Base-by-base conservation (phyloP, 2,888 invertebrate genomes). In the Seira musarum region DNA sequence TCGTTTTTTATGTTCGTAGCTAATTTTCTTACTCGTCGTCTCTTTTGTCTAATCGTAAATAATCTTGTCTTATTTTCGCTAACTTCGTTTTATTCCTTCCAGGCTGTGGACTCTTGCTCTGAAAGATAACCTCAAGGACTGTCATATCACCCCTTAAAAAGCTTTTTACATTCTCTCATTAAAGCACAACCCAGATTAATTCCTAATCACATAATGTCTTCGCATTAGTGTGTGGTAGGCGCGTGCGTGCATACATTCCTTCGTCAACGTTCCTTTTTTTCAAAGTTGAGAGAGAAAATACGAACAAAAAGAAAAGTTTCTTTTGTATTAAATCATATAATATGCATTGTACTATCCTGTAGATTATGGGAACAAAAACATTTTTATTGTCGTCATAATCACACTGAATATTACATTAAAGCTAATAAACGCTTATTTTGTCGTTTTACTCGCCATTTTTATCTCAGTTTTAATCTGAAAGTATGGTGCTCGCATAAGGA, bases 381-480 rank as follows among this genome's bases (percentile, higher is more conserved):
- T 35, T 71, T 60, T 70, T 60, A 61, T 60, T 72, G 10, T 24
- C 64, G 49, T 49, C 63, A 1, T 64, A 46, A 63, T 63, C 46
- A 60, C 53, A 30, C 60, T 30, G 17, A 30, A 46, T 46, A 72
- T 72, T 24, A 63, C n/a, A 30, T 57, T 71, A 49, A 49, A 21
- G 35, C 30, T 74, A 72, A 74, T 66, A 49, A 73, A 57, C 22
- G 21, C 35, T 66, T 74, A 65, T 72, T 67, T 30, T 53, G 49
- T 72, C 61, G 21, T 68, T 60, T 53, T 69, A 40, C 60, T 53
- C 17, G 53, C 53, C 15, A 5, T 67, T 2, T 46, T 65, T 79
- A 79, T 80, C 74, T 67, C 21, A 15, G 22, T n/a, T 60, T 10
- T 60, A 19, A 80, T 80, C 80, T 74, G 74, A 80, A 79, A 79